Evolutionary conservation across 1,140 invertebrate genomes (phyloP).

Genomic region (Bombus confusus): DNA sequence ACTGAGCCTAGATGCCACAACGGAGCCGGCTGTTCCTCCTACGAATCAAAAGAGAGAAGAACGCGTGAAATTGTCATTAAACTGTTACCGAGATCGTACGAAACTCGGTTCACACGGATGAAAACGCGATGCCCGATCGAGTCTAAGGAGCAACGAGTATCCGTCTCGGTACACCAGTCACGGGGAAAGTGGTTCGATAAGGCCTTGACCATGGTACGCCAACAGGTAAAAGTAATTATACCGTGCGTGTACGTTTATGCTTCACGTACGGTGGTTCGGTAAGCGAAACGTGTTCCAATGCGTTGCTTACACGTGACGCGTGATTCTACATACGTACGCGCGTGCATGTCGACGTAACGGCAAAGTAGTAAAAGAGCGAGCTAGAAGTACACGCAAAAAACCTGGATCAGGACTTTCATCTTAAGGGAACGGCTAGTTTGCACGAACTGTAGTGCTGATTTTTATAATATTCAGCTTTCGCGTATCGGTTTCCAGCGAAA

Average conservation of each 20-base stretch:
- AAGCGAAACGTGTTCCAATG: constrained; percentile 23
- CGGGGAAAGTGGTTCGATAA: constrained; percentile 40
- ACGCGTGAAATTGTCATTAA: neutral
- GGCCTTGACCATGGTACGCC: constrained; percentile 57
- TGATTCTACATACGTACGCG: neutral
- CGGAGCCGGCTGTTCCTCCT: constrained; percentile 86
- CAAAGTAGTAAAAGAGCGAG: neutral
- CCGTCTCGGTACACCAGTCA: neutral
- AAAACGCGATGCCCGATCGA: no score
- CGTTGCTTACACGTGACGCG: neutral
- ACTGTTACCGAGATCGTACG: neutral
- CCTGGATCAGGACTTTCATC: neutral
- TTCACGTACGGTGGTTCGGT: neutral
- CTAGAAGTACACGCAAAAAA: neutral
- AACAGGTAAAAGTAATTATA: constrained; percentile 27
- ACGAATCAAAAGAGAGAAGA: neutral
- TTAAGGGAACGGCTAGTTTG: neutral
- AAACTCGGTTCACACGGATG: neutral
- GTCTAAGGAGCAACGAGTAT: no score
- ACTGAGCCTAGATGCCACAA: constrained; percentile 88
- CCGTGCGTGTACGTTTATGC: neutral
- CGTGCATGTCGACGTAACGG: neutral
- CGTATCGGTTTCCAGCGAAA: neutral
- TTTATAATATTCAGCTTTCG: neutral
- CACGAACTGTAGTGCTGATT: neutral